A percentile compares a stretch with the other conserved stretches of the same genome.
These are phyloP conservation scores for Corythornis cristatus DNA, from an alignment of 2,113 vertebrate genomes.

Conservation along the genomic window DNA sequence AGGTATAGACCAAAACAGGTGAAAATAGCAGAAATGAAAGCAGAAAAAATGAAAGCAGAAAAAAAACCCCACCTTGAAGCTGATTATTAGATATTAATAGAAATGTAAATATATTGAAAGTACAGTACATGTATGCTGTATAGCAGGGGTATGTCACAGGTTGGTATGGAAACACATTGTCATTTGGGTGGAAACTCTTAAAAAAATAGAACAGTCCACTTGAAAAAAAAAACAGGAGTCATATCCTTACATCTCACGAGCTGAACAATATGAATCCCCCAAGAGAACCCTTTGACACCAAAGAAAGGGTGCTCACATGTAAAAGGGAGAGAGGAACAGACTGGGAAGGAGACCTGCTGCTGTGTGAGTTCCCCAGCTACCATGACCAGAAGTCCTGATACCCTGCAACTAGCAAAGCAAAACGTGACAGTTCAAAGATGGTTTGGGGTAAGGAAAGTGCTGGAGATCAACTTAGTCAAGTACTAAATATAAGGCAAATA, in stretches of 20 bases:
- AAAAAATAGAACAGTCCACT: accelerated
- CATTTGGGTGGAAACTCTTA: not conserved
- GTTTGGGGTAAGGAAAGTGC: not conserved
- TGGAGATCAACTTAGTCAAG: not conserved
- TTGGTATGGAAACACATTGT: not conserved
- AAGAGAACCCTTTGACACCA: not conserved
- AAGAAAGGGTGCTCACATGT: not conserved
- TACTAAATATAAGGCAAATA: not conserved
- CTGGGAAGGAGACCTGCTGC: not conserved
- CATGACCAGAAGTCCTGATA: not conserved
- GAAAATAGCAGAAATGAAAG: not conserved
- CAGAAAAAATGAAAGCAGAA: not conserved
- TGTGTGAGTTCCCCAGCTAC: not conserved
- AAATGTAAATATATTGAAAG: not conserved
- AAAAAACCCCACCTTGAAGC: not conserved
- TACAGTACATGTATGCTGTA: not conserved
- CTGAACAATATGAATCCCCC: not conserved
- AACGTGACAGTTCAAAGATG: not conserved
- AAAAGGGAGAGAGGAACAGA: not conserved
- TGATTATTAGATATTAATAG: not conserved
- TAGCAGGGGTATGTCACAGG: not conserved
- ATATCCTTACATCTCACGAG: not conserved
- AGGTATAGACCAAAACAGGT: not conserved
- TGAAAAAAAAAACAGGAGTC: not conserved
- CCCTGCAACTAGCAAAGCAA: not conserved